Evolutionary conservation across 2,888 invertebrate genomes (phyloP), one percentile per base, ranked within the genome.

Genomic region (Eilema caniola): DNA sequence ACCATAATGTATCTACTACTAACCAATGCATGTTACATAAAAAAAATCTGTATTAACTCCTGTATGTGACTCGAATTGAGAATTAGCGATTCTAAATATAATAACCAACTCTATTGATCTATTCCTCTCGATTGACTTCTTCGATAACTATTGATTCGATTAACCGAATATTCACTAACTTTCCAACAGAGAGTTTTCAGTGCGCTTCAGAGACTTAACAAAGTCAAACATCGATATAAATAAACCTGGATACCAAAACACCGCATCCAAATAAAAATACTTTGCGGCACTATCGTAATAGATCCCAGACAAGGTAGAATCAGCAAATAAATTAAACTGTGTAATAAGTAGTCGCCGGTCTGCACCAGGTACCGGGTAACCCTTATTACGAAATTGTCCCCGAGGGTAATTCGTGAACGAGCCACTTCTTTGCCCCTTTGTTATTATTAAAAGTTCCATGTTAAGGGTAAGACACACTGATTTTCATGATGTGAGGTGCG

Each of bases 381-480:
- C 90, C 92, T 93, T 90, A 91, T 91, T 93, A 90, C 92, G 85
- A 89, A 91, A 91, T 91, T 92, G 92, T 91, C 92, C 88, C 90
- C 79, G 87, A 79, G 81, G 82, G 83, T 85, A 85, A 85, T 87
- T 89, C 90, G 90, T 89, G 88, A 85, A 85, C 83, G 82, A 85
- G 84, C 88, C 89, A 89, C 88, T 90, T 90, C 88, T 89, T 86
- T 79, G 71, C 83, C 80, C 82, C 82, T 81, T 83, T 86, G 85
- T 84, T 84, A 83, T 79, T 82, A 83, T 81, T 81, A 79, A 78
- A 81, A 85, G 85, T 76, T 85, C 81, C 63, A 66, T 20, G n/a
- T 68, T 61, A 71, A 68, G 72, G 62, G 62, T 47, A 23, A 16
- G 16, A 65, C 66, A 53, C 66, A 62, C 62, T 72, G 68, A 66